A percentile compares a stretch with the other conserved stretches of the same genome.
Evolutionary conservation across 2,888 invertebrate species (phyloP).

Genomic region (Cerceris ruficornis): DNA sequence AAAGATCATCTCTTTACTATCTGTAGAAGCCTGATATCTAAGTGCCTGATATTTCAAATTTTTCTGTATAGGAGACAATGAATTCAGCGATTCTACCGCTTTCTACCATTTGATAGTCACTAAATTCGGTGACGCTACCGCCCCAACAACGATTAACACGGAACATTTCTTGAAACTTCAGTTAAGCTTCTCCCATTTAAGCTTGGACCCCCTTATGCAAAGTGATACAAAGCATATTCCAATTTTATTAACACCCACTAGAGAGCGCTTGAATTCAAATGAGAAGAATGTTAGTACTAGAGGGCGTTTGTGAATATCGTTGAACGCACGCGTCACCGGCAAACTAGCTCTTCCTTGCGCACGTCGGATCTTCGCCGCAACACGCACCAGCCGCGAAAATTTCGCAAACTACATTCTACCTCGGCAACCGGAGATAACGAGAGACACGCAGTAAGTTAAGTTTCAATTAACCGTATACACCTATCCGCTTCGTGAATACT

Average conservation of each 20-base stretch:
- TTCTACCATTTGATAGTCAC: too few relatives aligned
- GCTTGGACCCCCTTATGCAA: too few relatives aligned
- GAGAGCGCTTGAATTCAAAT: slow-evolving; percentile 20
- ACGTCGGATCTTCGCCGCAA: slow-evolving; percentile 58
- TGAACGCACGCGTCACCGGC: slow-evolving; percentile 60
- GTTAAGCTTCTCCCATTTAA: too few relatives aligned
- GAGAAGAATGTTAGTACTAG: not conserved
- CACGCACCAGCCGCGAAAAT: slow-evolving; percentile 57
- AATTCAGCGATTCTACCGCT: too few relatives aligned
- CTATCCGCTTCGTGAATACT: slow-evolving; percentile 45
- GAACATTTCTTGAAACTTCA: too few relatives aligned
- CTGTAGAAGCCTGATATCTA: too few relatives aligned
- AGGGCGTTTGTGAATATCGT: not conserved
- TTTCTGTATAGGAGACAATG: too few relatives aligned
- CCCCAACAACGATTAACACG: too few relatives aligned
- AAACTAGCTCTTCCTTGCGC: slow-evolving; percentile 51
- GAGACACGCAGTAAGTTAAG: slow-evolving; percentile 64
- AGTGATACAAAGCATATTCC: too few relatives aligned
- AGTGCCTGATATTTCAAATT: too few relatives aligned
- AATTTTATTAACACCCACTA: not conserved
- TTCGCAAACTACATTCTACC: slow-evolving; percentile 52
- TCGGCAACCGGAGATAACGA: slow-evolving; percentile 56
- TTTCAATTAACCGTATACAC: slow-evolving; percentile 42
- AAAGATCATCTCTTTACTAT: too few relatives aligned
- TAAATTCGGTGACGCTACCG: too few relatives aligned